Base-by-base conservation (phyloP, 35 echinoderm and acorn worm species). In the Ophiothrix spiculata region DNA sequence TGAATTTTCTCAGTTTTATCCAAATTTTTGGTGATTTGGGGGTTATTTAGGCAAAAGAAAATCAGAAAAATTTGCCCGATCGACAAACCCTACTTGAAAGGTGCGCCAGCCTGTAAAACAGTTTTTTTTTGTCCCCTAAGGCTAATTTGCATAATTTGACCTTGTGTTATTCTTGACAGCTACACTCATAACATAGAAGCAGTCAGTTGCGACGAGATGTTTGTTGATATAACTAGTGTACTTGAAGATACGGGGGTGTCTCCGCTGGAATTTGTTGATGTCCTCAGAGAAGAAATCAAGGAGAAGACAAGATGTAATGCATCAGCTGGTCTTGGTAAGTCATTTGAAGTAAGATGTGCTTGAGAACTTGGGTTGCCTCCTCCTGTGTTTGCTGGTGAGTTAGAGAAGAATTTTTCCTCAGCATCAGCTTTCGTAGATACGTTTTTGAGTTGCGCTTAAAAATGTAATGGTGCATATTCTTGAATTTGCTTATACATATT, bases 151-250 rank as follows among this genome's bases (percentile, higher is more conserved):
- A 17, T 85, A 16, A 36, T 33, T 86, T 4, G 12, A 36, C n/a
- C n/a, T n/a, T n/a, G n/a, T 41, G 35, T 39, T 84, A 32, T 11
- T 42, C 76, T 17, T 42, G 80, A 17, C 79, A 98, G 95, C 32
- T 99, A 99, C 78, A 99, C 96, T 4, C 96, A 99, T 92, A 89
- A 99, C 79, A 99, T 99, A 39, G 96, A 99, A 85, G 96, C 96
- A 4, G 96, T 99, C 1, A 99, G 96, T 69, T 99, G 92, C 78
- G 92, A 94, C 60, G 96, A 99, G 56, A 99, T 99, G 96, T 87
- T 99, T 38, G 92, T 94, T 34, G 96, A 99, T 38, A 86, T 99
- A 31, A 86, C 81, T 0, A 83, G 86, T 0, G 56, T 99, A 6
- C 32, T 94, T 31, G 78, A 69, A 46, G 91, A 94, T 38, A 99